Evolutionary conservation across 1,140 invertebrate species (phyloP).

Genomic region (Drosophila paulistorum): DNA sequence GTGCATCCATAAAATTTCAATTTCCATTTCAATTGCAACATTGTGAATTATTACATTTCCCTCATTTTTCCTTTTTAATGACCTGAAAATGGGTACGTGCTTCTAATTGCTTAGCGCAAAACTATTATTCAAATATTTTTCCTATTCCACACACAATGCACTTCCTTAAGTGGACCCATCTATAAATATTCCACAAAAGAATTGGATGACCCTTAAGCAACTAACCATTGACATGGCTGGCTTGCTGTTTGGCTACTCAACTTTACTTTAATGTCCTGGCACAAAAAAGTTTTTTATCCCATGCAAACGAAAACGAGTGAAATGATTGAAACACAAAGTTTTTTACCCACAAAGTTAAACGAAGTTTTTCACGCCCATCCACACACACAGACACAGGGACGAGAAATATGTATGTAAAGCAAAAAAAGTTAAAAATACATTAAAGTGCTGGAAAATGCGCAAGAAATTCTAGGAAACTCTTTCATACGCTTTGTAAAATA

Average conservation of each 20-base stretch:
- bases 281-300: constrained; percentile 13
- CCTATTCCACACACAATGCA: constrained; percentile 12
- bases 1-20: constrained; percentile 41
- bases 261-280: constrained; percentile 17
- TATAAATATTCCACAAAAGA: constrained; percentile 40
- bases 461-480: neutral
- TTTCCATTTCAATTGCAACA: constrained; percentile 61
- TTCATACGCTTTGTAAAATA: constrained; percentile 14
- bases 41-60: constrained; percentile 36
- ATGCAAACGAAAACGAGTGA: constrained; percentile 32
- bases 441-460: neutral
- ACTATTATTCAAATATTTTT: constrained; percentile 50
- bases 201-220: neutral
- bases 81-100: constrained; percentile 47
- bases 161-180: constrained; percentile 51
- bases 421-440: constrained; percentile 22
- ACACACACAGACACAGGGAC: neutral
- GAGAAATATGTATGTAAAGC: neutral
- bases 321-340: constrained; percentile 70
- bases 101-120: constrained; percentile 57
- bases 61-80: constrained; percentile 50
- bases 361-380: constrained; percentile 48
- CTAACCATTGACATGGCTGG: constrained; percentile 18
- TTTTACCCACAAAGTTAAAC: constrained; percentile 48
- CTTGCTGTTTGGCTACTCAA: constrained; percentile 5